Evolutionary conservation across 1,140 invertebrate genomes (phyloP).

Genomic region (Cheumatopsyche charites): DNA sequence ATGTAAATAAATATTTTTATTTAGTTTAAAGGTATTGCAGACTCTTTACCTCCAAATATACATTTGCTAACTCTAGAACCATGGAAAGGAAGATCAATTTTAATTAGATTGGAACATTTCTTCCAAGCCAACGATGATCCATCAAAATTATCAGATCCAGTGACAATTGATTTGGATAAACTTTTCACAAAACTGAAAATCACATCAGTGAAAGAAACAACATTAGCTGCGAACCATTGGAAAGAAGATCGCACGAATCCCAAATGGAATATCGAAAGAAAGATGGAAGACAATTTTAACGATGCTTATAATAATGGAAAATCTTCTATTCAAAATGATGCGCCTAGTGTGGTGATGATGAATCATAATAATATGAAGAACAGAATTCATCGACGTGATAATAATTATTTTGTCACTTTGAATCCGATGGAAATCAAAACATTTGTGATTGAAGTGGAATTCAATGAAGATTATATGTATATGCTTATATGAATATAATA

Average conservation of each 20-base stretch:
- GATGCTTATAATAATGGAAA: background rate
- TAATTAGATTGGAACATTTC: slow-evolving; percentile 88
- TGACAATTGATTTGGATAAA: slow-evolving; percentile 52
- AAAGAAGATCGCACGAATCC: slow-evolving; percentile 63
- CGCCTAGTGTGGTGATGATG: background rate
- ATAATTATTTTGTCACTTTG: slow-evolving; percentile 56
- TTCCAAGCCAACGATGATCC: slow-evolving; percentile 75
- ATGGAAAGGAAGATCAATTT: slow-evolving; percentile 70
- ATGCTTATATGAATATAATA: background rate
- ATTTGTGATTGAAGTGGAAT: slow-evolving; percentile 53
- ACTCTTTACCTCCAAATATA: slow-evolving; percentile 76
- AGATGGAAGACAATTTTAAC: slow-evolving; percentile 13
- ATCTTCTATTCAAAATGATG: background rate
- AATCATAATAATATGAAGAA: background rate
- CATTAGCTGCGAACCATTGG: slow-evolving; percentile 73
- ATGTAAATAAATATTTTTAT: slow-evolving; percentile 12
- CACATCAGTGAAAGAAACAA: slow-evolving; percentile 66
- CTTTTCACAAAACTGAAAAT: slow-evolving; percentile 68
- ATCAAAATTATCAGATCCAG: slow-evolving; percentile 49
- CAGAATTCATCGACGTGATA: slow-evolving; percentile 10
- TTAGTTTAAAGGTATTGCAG: slow-evolving; percentile 15
- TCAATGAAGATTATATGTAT: background rate
- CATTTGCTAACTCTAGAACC: slow-evolving; percentile 87
- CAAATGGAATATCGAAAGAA: slow-evolving; percentile 55
- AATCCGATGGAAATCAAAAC: slow-evolving; percentile 69